These are phyloP conservation scores for Apotomis capreana DNA, from an alignment of 2,888 invertebrate genomes.

Conservation along the genomic window DNA sequence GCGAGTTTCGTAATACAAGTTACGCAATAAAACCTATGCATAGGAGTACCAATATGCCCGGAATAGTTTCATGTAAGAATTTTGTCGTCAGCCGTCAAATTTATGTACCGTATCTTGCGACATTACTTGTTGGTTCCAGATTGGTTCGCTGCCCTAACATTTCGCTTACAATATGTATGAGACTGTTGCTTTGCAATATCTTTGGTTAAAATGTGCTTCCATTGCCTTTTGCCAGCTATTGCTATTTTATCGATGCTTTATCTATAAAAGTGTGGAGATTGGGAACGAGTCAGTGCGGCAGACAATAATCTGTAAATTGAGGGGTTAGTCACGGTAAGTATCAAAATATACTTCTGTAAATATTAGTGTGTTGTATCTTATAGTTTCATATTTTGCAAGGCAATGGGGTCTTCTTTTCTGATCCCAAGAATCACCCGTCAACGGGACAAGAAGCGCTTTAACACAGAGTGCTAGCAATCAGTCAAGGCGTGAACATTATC, in stretches of 20 bases:
- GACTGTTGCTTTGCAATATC: constrained; percentile 22
- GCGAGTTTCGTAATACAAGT: constrained; percentile 61
- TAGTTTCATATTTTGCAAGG: background rate
- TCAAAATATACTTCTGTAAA: background rate
- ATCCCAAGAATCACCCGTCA: background rate
- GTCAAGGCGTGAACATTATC: constrained; percentile 16
- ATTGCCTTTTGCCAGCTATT: no score
- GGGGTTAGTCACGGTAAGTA: background rate
- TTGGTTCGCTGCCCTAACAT: constrained; percentile 38
- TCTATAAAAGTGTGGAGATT: no score
- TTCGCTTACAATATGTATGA: constrained; percentile 46
- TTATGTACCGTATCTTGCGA: constrained; percentile 58
- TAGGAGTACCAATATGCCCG: constrained; percentile 47
- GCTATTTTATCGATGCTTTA: no score
- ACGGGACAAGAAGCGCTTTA: background rate
- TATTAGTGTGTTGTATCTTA: background rate
- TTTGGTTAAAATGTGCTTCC: background rate
- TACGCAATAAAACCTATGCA: constrained; percentile 50
- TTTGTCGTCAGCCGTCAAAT: constrained; percentile 60
- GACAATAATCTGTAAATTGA: no score
- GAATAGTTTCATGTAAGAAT: constrained; percentile 54
- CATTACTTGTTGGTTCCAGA: constrained; percentile 59
- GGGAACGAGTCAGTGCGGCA: no score
- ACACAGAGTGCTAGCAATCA: constrained; percentile 6
- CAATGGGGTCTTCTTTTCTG: background rate